Evolutionary conservation across 2,797 vertebrate genomes (phyloP).

Genomic region (Anguilla marmorata): DNA sequence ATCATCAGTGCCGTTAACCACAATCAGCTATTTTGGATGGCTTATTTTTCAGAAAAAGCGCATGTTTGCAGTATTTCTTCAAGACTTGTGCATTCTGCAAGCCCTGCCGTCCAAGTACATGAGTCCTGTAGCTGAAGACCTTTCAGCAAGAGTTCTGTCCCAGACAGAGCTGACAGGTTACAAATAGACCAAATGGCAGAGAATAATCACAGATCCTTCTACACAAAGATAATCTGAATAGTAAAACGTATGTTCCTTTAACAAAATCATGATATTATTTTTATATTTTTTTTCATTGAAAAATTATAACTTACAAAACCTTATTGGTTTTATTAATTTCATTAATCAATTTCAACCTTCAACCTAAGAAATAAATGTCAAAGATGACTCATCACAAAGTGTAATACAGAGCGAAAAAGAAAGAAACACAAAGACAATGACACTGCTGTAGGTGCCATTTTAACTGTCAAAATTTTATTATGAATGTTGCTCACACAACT

Average conservation of each 20-base stretch:
- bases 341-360: neutral
- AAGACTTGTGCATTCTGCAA: neutral
- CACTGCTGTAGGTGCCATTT: neutral
- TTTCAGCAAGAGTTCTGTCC: neutral
- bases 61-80: neutral
- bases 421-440: neutral
- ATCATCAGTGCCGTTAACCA: slow-evolving; percentile 2
- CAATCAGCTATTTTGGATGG: slow-evolving; percentile 14
- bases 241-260: neutral
- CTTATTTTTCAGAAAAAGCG: neutral
- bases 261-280: neutral
- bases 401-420: neutral
- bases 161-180: neutral
- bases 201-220: neutral
- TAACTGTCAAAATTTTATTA: neutral
- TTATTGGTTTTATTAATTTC: neutral
- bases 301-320: neutral
- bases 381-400: neutral
- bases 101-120: too few relatives aligned
- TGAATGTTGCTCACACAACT: neutral
- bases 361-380: neutral
- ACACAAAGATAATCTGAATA: neutral
- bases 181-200: neutral
- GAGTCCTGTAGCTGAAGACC: neutral
- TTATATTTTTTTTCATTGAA: neutral